A percentile compares a stretch with the other conserved stretches of the same genome.
Evolutionary conservation across 2,888 invertebrate species (phyloP).

Genomic region (Drosophila helvetica): DNA sequence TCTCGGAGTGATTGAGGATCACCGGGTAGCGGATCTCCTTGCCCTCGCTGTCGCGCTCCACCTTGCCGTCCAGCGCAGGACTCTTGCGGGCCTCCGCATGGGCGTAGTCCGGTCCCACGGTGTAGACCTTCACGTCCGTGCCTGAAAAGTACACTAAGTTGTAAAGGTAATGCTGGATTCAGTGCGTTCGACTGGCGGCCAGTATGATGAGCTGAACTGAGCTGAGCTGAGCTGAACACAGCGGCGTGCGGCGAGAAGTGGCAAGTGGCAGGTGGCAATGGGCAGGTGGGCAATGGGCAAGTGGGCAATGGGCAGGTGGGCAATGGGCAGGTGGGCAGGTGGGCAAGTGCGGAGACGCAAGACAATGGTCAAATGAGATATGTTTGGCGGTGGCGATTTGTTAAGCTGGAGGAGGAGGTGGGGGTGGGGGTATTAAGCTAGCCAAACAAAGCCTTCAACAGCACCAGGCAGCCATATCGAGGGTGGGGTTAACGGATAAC

Average conservation of each 20-base stretch:
- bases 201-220: constrained; percentile 34
- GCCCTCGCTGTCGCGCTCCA: constrained; percentile 98
- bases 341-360: constrained; percentile 13
- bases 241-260: constrained; percentile 5
- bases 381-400: constrained; percentile 30
- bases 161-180: constrained; percentile 84
- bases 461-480: constrained; percentile 8
- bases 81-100: constrained; percentile 99
- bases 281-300: too few relatives aligned
- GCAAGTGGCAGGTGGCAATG: background rate
- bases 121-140: constrained; percentile 94
- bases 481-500: background rate
- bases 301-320: background rate
- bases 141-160: constrained; percentile 86
- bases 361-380: constrained; percentile 38
- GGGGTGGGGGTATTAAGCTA: background rate
- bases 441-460: constrained; percentile 31
- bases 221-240: background rate
- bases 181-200: constrained; percentile 77
- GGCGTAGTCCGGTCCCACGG: constrained; percentile 99
- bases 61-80: constrained; percentile 98
- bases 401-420: constrained; percentile 2
- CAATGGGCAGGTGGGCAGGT: too few relatives aligned
- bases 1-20: constrained; percentile 98
- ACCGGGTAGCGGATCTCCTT: constrained; percentile 99